Evolutionary conservation across 2,888 invertebrate species (phyloP).

Genomic region (Ceriagrion tenellum): DNA sequence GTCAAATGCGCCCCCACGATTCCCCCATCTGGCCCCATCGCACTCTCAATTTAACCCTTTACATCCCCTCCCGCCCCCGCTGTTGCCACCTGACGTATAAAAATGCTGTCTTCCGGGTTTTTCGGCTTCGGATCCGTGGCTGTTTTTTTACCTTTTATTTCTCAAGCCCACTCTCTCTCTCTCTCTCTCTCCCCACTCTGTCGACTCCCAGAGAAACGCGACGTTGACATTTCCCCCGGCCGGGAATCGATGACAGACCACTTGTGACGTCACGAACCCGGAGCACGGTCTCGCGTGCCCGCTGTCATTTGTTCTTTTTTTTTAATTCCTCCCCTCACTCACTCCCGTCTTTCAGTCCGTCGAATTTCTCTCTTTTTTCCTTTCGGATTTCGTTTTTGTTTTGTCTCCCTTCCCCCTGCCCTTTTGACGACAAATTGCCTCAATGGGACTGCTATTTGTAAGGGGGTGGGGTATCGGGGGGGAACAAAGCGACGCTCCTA

Average conservation of each 20-base stretch:
- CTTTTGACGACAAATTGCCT: neutral
- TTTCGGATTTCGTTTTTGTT: neutral
- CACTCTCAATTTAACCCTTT: neutral
- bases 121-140: neutral
- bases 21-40: neutral
- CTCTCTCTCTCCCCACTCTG: neutral
- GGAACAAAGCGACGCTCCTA: neutral
- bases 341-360: neutral
- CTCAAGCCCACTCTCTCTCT: neutral
- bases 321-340: neutral
- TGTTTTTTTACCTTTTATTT: neutral
- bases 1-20: neutral
- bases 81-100: constrained; percentile 32
- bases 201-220: neutral
- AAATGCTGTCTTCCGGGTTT: constrained; percentile 35
- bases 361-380: neutral
- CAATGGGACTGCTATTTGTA: neutral
- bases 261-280: neutral
- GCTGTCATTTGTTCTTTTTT: neutral
- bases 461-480: too few relatives aligned
- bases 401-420: neutral
- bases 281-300: neutral
- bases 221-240: constrained; percentile 12
- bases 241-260: constrained; percentile 36
- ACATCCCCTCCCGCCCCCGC: neutral